Conservation (phyloP, 2,797 vertebrate species). For the Takifugu ocellatus region DNA sequence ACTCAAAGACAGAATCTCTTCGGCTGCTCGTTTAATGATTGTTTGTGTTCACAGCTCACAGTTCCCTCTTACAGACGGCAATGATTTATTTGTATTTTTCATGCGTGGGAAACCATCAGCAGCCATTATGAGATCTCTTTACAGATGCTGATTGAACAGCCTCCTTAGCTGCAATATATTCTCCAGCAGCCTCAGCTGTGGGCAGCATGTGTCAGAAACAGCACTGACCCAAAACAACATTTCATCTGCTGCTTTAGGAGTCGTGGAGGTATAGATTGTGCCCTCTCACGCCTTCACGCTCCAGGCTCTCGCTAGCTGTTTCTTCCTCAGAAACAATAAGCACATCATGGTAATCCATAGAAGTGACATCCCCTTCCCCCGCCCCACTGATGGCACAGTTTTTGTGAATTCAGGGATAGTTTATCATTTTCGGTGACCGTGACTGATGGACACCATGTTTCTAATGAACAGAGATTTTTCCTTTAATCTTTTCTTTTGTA, state of each 20-base stretch:
- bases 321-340: slow-evolving; percentile 43
- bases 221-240: slow-evolving; percentile 52
- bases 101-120: slow-evolving; percentile 41
- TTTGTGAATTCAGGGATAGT: no score
- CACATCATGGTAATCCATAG: slow-evolving; percentile 20
- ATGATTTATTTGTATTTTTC: slow-evolving; percentile 46
- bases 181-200: slow-evolving; percentile 54
- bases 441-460: slow-evolving; percentile 26
- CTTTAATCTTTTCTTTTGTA: background rate
- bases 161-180: slow-evolving; percentile 50
- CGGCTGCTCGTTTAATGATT: slow-evolving; percentile 33
- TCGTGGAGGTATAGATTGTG: slow-evolving; percentile 13
- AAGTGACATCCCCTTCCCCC: background rate
- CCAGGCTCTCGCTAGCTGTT: slow-evolving; percentile 14
- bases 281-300: slow-evolving; percentile 2
- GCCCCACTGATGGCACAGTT: background rate
- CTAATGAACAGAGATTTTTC: slow-evolving; percentile 61
- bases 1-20: slow-evolving; percentile 5
- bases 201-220: slow-evolving; percentile 58
- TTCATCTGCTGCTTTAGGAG: slow-evolving; percentile 56
- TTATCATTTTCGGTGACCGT: slow-evolving; percentile 39
- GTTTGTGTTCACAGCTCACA: slow-evolving; percentile 40
- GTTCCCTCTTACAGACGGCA: slow-evolving; percentile 29
- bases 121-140: slow-evolving; percentile 37
- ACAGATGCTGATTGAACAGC: slow-evolving; percentile 48